A percentile compares a stretch with the other conserved stretches of the same genome.
phyloP scores from a whole-genome alignment of 1,140 invertebrate species.

The Meteorus sp. region DNA sequence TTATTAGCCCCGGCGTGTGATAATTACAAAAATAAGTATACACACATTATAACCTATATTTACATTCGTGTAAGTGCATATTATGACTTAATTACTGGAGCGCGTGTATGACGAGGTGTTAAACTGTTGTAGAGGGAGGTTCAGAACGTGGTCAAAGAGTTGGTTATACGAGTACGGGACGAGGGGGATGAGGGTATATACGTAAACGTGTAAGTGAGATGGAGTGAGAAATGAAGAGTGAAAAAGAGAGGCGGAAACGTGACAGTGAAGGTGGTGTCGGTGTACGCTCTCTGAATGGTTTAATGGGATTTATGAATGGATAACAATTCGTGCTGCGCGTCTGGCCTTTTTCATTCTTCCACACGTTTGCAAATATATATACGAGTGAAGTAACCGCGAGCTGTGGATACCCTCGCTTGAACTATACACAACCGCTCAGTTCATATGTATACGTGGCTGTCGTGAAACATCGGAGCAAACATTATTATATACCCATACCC shows the following conservation, averaged over 20 bases:
- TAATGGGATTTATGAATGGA: slow-evolving; percentile 51
- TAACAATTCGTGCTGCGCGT: slow-evolving; percentile 41
- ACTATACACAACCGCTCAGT: neutral
- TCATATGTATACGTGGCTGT: slow-evolving; percentile 11
- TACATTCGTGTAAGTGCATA: slow-evolving; percentile 19
- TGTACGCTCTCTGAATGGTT: slow-evolving; percentile 32
- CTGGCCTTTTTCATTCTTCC: slow-evolving; percentile 34
- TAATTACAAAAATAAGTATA: neutral
- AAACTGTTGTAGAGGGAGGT: slow-evolving; percentile 29
- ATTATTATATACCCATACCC: slow-evolving; percentile 34
- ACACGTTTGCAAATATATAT: neutral
- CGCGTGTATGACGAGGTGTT: slow-evolving; percentile 35
- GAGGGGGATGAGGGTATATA: slow-evolving; percentile 19
- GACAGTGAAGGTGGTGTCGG: slow-evolving; percentile 13
- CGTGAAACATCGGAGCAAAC: slow-evolving; percentile 16
- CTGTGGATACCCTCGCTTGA: neutral
- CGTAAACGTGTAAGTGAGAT: neutral
- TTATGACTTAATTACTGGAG: slow-evolving; percentile 46
- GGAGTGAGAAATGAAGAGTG: neutral
- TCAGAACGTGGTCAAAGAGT: slow-evolving; percentile 15
- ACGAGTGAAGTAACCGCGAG: neutral
- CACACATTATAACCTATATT: neutral
- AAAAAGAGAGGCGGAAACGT: neutral
- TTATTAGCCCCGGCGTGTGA: too few relatives aligned
- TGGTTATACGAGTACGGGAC: neutral